phyloP scores from a whole-genome alignment of 2,113 vertebrate species.

The Chionomys nivalis region DNA sequence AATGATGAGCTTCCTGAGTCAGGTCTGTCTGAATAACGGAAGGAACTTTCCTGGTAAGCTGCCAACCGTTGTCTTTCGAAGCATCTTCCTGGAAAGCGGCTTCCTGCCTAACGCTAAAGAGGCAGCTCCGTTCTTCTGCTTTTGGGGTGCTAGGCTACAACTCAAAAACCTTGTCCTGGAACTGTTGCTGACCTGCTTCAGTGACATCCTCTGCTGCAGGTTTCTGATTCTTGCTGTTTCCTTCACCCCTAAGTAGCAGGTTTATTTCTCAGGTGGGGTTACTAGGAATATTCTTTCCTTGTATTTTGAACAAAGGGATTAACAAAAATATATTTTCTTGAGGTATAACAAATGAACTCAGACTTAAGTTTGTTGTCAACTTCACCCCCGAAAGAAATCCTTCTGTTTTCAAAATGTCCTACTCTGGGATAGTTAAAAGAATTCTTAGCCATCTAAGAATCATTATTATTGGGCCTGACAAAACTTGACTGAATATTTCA shows the following conservation, averaged over 20 bases:
- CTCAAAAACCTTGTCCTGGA: neutral
- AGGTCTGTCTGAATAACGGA: neutral
- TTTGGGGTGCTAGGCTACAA: neutral
- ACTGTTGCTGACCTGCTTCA: neutral
- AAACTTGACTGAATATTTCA: conserved; percentile 63
- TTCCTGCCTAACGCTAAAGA: neutral
- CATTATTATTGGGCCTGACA: conserved; percentile 55
- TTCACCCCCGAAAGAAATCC: neutral
- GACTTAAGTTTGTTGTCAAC: conserved; percentile 22
- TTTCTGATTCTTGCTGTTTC: neutral
- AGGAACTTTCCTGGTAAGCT: neutral
- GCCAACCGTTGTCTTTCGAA: neutral
- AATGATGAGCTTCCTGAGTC: neutral
- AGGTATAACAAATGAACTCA: neutral
- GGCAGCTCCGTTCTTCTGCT: neutral
- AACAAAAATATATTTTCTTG: conserved; percentile 5
- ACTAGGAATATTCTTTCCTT: conserved; percentile 13
- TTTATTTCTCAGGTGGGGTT: conserved; percentile 34
- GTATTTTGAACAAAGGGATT: conserved; percentile 13
- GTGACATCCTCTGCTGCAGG: neutral
- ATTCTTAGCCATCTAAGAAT: conserved; percentile 54
- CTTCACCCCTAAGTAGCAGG: neutral
- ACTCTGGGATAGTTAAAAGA: conserved; percentile 42
- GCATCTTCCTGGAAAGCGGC: neutral
- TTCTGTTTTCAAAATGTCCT: conserved; percentile 30